Conservation (phyloP, 2,797 vertebrate genomes). For the Epinephelus malabaricus region DNA sequence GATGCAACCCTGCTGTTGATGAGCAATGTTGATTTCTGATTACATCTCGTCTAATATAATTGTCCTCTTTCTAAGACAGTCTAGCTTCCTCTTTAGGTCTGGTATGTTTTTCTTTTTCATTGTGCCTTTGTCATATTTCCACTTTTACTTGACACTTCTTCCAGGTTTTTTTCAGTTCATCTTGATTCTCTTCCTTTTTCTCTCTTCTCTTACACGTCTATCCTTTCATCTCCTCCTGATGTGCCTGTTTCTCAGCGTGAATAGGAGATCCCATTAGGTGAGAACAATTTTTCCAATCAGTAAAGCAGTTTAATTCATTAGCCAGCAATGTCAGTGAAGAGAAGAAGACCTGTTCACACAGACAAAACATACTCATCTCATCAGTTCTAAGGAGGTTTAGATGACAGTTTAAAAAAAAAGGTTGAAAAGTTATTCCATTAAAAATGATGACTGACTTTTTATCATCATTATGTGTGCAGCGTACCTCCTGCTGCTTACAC, state of each 20-base stretch:
- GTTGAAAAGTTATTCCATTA: slow-evolving; percentile 41
- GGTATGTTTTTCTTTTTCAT: background rate
- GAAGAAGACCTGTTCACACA: slow-evolving; percentile 14
- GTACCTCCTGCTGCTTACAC: background rate
- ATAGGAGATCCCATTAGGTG: slow-evolving; percentile 33
- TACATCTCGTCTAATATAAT: slow-evolving; percentile 38
- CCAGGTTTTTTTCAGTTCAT: background rate
- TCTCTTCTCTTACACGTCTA: background rate
- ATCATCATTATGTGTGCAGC: slow-evolving; percentile 8
- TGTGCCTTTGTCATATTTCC: background rate
- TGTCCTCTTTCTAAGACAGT: background rate
- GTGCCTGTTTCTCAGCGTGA: slow-evolving; percentile 10
- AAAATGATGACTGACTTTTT: slow-evolving; percentile 27
- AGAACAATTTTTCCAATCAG: slow-evolving; percentile 59
- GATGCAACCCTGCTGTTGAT: slow-evolving; percentile 9
- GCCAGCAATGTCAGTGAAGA: slow-evolving; percentile 6
- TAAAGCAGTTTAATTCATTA: slow-evolving; percentile 53
- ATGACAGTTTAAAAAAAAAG: background rate
- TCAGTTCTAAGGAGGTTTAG: slow-evolving; percentile 18
- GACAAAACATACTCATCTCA: slow-evolving; percentile 32
- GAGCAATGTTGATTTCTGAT: slow-evolving; percentile 27
- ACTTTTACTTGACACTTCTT: background rate
- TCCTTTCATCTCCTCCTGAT: background rate
- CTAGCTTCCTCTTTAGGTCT: slow-evolving; percentile 16
- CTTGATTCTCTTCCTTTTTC: background rate